These are phyloP conservation scores for Nyctereutes procyonoides DNA, from an alignment of 2,113 vertebrate genomes.

Conservation along the genomic window DNA sequence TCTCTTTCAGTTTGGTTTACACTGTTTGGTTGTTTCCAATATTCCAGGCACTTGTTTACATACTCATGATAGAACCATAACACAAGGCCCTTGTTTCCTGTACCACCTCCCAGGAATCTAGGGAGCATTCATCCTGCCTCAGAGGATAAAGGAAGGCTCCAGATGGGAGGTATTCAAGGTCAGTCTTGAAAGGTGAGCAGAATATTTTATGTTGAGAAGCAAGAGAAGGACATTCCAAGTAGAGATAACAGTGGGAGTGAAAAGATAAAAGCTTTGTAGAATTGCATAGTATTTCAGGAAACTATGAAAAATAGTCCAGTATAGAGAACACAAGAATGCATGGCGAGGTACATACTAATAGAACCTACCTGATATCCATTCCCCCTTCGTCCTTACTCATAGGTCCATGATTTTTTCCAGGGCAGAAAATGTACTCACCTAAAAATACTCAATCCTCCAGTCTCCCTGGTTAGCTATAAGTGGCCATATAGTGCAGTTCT, in stretches of 20 bases:
- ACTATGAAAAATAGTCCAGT: conserved; percentile 34
- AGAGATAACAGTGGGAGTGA: neutral
- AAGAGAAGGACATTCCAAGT: neutral
- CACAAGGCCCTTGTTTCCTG: neutral
- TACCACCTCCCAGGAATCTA: neutral
- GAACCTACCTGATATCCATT: neutral
- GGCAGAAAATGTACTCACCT: neutral
- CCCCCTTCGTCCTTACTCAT: neutral
- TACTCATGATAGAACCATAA: neutral
- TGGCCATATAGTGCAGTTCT: neutral
- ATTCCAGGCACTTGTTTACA: conserved; percentile 37
- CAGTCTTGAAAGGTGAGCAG: neutral
- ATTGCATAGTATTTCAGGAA: neutral
- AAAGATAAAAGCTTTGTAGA: conserved; percentile 43
- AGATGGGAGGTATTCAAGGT: neutral
- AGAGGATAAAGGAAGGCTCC: conserved; percentile 30
- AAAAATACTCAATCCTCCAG: neutral
- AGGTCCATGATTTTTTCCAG: conserved; percentile 12
- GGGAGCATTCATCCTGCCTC: neutral
- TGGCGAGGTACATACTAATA: neutral
- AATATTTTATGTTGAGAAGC: neutral
- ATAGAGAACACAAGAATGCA: neutral
- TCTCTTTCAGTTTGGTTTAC: conserved; percentile 30
- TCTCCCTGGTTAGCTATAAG: neutral
- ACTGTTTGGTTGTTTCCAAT: neutral